Evolutionary conservation across 2,888 invertebrate genomes (phyloP).

Genomic region (Temnothorax unifasciatus): DNA sequence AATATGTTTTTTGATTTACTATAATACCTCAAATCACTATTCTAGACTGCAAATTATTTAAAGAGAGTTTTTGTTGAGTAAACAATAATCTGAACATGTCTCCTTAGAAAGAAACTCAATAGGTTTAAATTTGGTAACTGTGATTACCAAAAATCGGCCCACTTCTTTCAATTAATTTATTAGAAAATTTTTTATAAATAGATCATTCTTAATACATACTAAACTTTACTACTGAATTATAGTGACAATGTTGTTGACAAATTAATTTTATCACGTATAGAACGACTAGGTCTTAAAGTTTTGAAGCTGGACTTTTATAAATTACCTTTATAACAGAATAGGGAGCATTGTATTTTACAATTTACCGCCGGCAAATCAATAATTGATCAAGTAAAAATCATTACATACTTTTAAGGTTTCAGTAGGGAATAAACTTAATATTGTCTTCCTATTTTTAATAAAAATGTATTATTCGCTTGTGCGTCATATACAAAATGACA

Average conservation of each 20-base stretch:
- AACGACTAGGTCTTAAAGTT: neutral
- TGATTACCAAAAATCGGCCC: neutral
- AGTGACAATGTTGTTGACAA: neutral
- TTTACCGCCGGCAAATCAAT: neutral
- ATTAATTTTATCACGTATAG: neutral
- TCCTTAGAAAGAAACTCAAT: neutral
- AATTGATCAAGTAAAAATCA: neutral
- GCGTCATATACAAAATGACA: slow-evolving; percentile 8
- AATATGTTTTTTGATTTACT: too few relatives aligned
- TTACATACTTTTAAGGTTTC: neutral
- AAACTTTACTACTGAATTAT: neutral
- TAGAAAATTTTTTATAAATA: neutral
- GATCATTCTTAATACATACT: neutral
- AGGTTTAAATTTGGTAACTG: neutral
- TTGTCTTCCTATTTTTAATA: slow-evolving; percentile 5
- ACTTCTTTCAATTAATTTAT: neutral
- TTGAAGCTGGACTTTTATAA: neutral
- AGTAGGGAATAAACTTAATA: neutral
- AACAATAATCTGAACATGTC: neutral
- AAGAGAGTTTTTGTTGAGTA: neutral
- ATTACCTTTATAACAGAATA: neutral
- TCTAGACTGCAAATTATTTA: too few relatives aligned
- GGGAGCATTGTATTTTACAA: neutral
- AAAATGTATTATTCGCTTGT: slow-evolving; percentile 18
- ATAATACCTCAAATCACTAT: neutral